Base-by-base conservation (phyloP, 2,888 invertebrate species). In the Colletes collaris region DNA sequence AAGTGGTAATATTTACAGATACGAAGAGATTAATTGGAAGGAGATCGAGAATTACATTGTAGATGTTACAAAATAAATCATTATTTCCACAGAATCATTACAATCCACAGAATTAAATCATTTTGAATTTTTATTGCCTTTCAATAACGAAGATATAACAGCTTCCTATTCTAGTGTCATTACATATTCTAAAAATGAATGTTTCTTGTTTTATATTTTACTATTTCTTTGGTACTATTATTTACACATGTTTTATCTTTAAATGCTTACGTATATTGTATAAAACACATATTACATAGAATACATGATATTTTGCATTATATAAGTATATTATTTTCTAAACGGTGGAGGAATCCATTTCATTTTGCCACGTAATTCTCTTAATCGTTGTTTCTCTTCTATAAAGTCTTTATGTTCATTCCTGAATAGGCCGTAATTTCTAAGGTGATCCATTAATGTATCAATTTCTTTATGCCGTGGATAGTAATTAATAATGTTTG, bases 391-490 rank as follows among this genome's bases (percentile, higher is more conserved):
- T 96, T 97, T 97, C 93, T 98, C 98, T 65, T 98, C 97, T 86
- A 95, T 96, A 90, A 98, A 98, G 93, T 98, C 98, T 90, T 96
- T 94, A 93, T 98, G 98, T 91, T 98, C 98, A 90, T 98, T 98
- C 76, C 97, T 94, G 92, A 94, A 98, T 4, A 98, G 93, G 0
- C 98, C 98, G 88, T 97, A 97, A 76, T 95, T 94, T 16, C 98
- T 93, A 52, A 98, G 93, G 85, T 95, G 94, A 82, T 94, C 93
- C 96, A 97, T 97, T 0, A 98, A 93, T 55, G 93, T 89, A 82
- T 96, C 95, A 0, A 96, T 96, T 92, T 27, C 27, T 27, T 27
- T 27, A 27, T 27, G 27, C 27, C 27, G 27, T 27, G 27, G 27
- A 27, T 27, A 27, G 27, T 27, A 27, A 98, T 97, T 1, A 95